These are phyloP conservation scores for Drosophila ironensis DNA, from an alignment of 1,140 invertebrate species.

Conservation along the genomic window DNA sequence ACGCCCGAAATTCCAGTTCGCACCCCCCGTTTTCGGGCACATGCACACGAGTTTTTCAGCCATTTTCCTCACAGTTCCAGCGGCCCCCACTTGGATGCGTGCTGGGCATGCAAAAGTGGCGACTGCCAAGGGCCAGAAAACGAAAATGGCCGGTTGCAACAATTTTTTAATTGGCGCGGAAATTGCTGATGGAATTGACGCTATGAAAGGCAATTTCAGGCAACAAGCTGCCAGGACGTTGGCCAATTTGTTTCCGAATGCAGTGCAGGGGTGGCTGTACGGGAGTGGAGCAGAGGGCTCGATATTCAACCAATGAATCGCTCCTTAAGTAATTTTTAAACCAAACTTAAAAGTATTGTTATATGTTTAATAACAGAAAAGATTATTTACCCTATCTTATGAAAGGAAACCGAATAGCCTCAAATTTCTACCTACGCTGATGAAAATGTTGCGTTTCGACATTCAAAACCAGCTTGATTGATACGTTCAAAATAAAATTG, in stretches of 20 bases:
- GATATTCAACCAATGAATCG: neutral
- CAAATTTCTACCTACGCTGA: neutral
- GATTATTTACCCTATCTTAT: too few species aligned
- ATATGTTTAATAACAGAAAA: neutral
- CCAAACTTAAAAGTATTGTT: neutral
- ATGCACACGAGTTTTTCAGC: slow-evolving; percentile 3
- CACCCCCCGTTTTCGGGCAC: neutral
- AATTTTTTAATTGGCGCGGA: slow-evolving; percentile 74
- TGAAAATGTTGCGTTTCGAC: too few species aligned
- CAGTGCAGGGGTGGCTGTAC: slow-evolving; percentile 4
- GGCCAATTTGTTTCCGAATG: slow-evolving; percentile 43
- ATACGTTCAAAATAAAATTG: neutral
- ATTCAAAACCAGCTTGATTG: too few species aligned
- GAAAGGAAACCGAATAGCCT: neutral
- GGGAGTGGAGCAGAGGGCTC: neutral
- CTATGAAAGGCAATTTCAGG: slow-evolving; percentile 55
- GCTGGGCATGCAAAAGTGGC: slow-evolving; percentile 56
- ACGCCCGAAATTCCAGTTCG: neutral
- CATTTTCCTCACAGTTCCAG: neutral
- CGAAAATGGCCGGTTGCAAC: slow-evolving; percentile 45
- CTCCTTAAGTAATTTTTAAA: neutral
- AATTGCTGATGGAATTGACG: slow-evolving; percentile 73
- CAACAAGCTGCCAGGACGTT: slow-evolving; percentile 20
- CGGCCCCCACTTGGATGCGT: slow-evolving; percentile 33
- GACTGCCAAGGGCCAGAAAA: slow-evolving; percentile 40